Evolutionary conservation across 2,113 vertebrate genomes (phyloP).

Genomic region (Sarotherodon lohbergeri): DNA sequence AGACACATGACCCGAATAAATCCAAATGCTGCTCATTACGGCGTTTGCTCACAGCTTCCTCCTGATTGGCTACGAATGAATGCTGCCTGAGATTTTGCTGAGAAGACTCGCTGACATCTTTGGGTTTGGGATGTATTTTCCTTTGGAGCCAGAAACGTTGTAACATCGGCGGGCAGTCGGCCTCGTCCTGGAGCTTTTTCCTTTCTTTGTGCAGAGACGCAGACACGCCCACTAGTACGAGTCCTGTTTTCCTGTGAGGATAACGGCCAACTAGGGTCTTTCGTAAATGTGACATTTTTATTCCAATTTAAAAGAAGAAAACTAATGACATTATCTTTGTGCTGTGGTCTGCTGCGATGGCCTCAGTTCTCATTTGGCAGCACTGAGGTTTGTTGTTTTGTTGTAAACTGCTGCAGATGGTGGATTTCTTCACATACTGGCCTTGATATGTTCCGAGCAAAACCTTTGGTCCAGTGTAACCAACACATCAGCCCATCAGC

Average conservation of each 20-base stretch:
- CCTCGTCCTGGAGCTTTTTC: background rate
- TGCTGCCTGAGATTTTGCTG: background rate
- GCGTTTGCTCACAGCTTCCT: background rate
- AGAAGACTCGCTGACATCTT: background rate
- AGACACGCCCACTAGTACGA: background rate
- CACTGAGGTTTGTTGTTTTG: background rate
- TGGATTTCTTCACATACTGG: background rate
- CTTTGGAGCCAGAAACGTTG: background rate
- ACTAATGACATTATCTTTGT: background rate
- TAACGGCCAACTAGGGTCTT: background rate
- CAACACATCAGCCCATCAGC: background rate
- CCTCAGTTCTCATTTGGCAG: background rate
- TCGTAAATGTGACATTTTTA: background rate
- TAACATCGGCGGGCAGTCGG: background rate
- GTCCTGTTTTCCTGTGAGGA: background rate
- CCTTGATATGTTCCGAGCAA: background rate
- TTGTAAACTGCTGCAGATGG: background rate
- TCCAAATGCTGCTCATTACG: accelerated
- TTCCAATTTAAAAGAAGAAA: background rate
- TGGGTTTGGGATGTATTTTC: background rate
- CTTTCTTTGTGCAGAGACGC: background rate
- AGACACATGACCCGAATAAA: background rate
- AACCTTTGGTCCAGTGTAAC: background rate
- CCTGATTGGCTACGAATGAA: background rate
- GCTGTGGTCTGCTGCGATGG: background rate